phyloP scores from a whole-genome alignment of 2,113 vertebrate genomes.

The Catharus minimus region DNA sequence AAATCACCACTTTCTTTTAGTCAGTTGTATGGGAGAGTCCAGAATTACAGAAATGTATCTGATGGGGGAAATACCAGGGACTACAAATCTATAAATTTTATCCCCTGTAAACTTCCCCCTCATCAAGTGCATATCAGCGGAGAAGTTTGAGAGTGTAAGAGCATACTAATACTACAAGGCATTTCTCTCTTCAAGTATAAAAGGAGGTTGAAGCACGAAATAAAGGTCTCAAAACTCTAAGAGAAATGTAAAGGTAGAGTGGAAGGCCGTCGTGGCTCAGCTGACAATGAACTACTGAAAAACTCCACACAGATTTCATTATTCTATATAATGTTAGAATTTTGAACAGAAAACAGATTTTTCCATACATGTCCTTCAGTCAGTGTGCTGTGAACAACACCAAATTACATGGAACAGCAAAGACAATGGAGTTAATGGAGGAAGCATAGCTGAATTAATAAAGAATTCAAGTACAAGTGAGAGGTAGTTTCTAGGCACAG shows the following conservation, averaged over 20 bases:
- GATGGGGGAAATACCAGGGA: not conserved
- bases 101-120: not conserved
- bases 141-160: not conserved
- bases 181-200: not conserved
- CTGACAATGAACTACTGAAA: not conserved
- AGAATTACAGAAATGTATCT: not conserved
- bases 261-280: accelerated
- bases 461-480: not conserved
- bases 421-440: not conserved
- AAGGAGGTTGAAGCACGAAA: not conserved
- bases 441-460: constrained; percentile 15
- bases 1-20: not conserved
- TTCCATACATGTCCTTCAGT: not conserved
- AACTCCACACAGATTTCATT: not conserved
- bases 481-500: constrained; percentile 3
- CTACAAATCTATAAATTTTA: not conserved
- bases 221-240: not conserved
- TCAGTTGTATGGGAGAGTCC: not conserved
- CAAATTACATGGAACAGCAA: not conserved
- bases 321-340: not conserved
- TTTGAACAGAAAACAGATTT: not conserved
- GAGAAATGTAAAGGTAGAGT: not conserved
- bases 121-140: not conserved
- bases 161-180: not conserved
- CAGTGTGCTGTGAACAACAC: not conserved